Conservation (phyloP, 2,888 invertebrate genomes). For the Dasypolia templi region DNA sequence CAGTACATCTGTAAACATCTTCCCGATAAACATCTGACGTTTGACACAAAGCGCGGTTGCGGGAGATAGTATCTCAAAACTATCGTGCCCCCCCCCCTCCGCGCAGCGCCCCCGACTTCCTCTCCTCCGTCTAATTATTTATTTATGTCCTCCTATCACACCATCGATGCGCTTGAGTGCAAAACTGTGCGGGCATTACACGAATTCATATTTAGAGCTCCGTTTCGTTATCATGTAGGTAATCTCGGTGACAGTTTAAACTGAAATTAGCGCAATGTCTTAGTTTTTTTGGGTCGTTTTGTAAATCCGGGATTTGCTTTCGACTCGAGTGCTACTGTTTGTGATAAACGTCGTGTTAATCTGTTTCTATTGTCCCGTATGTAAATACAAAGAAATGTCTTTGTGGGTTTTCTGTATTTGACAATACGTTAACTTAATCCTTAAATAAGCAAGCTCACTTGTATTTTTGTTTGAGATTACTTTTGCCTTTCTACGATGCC, state of each 20-base stretch:
- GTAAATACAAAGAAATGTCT: slow-evolving; percentile 65
- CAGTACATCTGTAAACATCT: slow-evolving; percentile 90
- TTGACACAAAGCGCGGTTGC: slow-evolving; percentile 90
- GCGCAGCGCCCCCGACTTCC: slow-evolving; percentile 79
- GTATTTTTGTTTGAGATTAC: slow-evolving; percentile 14
- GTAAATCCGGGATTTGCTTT: slow-evolving; percentile 50
- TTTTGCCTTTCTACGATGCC: slow-evolving; percentile 1
- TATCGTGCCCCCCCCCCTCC: slow-evolving; percentile 79
- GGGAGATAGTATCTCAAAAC: slow-evolving; percentile 88
- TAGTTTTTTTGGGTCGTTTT: slow-evolving; percentile 52
- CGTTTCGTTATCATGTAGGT: slow-evolving; percentile 84
- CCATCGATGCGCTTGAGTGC: slow-evolving; percentile 88
- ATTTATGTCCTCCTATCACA: slow-evolving; percentile 88
- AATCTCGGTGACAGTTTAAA: slow-evolving; percentile 81
- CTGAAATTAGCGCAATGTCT: slow-evolving; percentile 75
- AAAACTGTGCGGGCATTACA: slow-evolving; percentile 82
- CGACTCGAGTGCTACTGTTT: slow-evolving; percentile 62
- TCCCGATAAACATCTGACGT: slow-evolving; percentile 89
- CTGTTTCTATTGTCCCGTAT: slow-evolving; percentile 64
- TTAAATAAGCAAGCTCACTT: slow-evolving; percentile 34
- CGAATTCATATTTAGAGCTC: slow-evolving; percentile 86
- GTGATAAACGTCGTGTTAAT: slow-evolving; percentile 57
- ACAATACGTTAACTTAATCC: slow-evolving; percentile 67
- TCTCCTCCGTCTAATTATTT: slow-evolving; percentile 89
- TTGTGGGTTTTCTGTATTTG: slow-evolving; percentile 50